These are phyloP conservation scores for Pithys albifrons DNA, from an alignment of 2,113 vertebrate species.

Conservation along the genomic window DNA sequence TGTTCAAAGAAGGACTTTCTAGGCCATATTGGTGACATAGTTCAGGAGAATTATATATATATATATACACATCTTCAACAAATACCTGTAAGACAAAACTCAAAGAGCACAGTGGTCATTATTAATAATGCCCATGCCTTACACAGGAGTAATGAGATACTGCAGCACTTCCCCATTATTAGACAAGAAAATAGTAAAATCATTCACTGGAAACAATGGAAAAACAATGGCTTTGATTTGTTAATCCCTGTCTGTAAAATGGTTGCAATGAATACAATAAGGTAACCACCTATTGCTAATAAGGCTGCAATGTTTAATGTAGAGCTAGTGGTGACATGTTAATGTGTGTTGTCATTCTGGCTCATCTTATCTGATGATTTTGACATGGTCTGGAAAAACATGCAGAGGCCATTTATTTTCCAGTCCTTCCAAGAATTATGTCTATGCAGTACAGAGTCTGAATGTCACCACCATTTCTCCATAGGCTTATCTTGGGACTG, in stretches of 20 bases:
- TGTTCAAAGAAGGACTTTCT: neutral
- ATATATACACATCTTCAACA: neutral
- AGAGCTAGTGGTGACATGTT: neutral
- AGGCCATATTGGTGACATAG: neutral
- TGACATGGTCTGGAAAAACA: neutral
- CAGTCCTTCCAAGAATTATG: neutral
- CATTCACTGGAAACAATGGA: neutral
- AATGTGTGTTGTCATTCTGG: neutral
- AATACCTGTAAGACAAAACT: neutral
- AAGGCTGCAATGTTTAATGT: neutral
- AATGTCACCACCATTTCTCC: neutral
- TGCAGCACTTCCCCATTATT: neutral
- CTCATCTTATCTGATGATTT: slow-evolving; percentile 6
- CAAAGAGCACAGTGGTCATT: neutral
- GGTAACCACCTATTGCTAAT: neutral
- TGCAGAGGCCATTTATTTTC: neutral
- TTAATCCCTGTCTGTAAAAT: slow-evolving; percentile 2
- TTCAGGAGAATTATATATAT: neutral
- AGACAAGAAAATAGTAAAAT: neutral
- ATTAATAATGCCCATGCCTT: neutral
- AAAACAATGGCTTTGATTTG: neutral
- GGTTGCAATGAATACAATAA: neutral
- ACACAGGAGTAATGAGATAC: neutral
- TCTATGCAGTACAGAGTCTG: neutral
- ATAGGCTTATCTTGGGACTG: neutral